Evolutionary conservation across 2,888 invertebrate species (phyloP), one percentile per base, ranked within the genome.

Genomic region (Malacosoma neustria): DNA sequence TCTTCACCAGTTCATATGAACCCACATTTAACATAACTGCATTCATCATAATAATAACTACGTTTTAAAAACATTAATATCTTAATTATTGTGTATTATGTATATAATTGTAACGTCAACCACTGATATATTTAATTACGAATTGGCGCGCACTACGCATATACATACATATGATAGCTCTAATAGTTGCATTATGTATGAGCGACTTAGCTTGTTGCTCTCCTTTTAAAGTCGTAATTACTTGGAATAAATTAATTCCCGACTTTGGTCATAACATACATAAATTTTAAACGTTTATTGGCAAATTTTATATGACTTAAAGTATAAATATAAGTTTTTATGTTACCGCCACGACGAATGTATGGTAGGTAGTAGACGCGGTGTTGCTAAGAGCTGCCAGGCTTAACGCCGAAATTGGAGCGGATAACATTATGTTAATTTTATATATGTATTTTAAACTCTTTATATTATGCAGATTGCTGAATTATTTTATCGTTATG

Each of bases 351-450:
- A 11, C 7, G 7, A 29, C 32, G 14, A 6, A 22, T 31, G 15
- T 31, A 32, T 36, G 29, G 14, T 33, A n/a, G n/a, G n/a, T n/a
- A n/a, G n/a, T n/a, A n/a, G 22, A 13, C 22, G 22, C 22, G 9
- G 22, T 22, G 22, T 22, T 3, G 22, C 22, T 9, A 7, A 22
- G 6, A 22, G 22, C 22, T 22, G 4, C 9, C 22, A 22, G 22
- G 9, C 22, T 5, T 22, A n/a, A 22, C 22, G 9, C 22, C 22
- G 22, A 22, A 22, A 22, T 9, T 7, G 22, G 22, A n/a, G 14
- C 14, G 14, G 14, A 14, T 14, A 13, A 5, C 13, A 11, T 4
- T 33, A 13, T 33, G 11, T 11, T 9, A 13, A 9, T 33, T 13
- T 33, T 14, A 13, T 22, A 9, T 22, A 22, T 22, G 22, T 22